phyloP scores from a whole-genome alignment of 2,888 invertebrate species.

The Digitonthophagus gazella region DNA sequence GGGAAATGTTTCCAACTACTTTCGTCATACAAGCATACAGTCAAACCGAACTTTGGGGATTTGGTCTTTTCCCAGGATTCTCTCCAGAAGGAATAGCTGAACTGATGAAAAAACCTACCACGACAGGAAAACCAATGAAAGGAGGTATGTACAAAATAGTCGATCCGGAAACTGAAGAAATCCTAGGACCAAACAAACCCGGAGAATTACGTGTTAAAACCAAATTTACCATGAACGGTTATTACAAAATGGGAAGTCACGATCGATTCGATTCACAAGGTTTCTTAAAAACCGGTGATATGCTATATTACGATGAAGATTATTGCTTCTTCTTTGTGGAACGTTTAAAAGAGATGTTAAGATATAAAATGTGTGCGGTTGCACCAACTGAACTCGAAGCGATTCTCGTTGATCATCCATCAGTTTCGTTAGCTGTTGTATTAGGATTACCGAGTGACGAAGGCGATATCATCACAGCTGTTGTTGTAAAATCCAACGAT shows the following conservation, averaged over 20 bases:
- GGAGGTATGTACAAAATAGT: conserved; percentile 38
- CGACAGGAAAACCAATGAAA: conserved; percentile 9
- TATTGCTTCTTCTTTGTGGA: conserved; percentile 53
- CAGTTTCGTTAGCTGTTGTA: conserved; percentile 39
- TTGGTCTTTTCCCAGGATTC: not conserved
- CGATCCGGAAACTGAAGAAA: conserved; percentile 48
- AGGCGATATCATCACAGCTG: conserved; percentile 43
- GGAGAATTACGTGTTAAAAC: conserved; percentile 57
- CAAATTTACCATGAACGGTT: conserved; percentile 47
- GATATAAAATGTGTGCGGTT: conserved; percentile 54
- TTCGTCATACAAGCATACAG: conserved; percentile 14
- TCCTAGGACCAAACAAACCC: conserved; percentile 49
- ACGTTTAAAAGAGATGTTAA: conserved; percentile 54
- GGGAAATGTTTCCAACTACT: conserved; percentile 12
- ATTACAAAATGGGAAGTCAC: conserved; percentile 51
- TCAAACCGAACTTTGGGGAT: conserved; percentile 17
- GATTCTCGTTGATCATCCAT: conserved; percentile 39
- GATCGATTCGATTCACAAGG: conserved; percentile 50
- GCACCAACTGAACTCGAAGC: conserved; percentile 42
- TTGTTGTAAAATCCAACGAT: conserved; percentile 30
- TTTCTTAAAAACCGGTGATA: conserved; percentile 56
- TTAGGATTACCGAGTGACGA: conserved; percentile 44
- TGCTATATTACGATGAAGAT: conserved; percentile 54
- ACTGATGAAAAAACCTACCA: not conserved
- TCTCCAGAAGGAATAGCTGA: not conserved